phyloP scores from a whole-genome alignment of 2,797 vertebrate genomes.

The Setipinna tenuifilis region DNA sequence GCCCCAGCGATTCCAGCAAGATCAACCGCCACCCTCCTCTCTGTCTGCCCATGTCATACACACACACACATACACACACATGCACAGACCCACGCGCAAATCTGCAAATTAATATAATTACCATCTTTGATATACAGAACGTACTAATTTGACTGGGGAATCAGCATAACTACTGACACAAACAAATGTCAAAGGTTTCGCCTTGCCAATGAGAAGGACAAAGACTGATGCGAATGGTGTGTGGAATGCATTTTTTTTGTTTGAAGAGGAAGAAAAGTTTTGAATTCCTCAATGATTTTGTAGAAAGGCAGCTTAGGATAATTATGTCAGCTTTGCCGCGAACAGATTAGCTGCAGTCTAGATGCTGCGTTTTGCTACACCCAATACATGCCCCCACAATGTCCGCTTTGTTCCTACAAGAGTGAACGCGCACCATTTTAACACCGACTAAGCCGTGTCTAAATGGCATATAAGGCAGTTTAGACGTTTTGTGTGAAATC shows the following conservation, averaged over 20 bases:
- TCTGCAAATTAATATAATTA: slow-evolving; percentile 13
- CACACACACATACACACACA: neutral
- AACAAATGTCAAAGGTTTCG: slow-evolving; percentile 1
- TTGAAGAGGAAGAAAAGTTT: slow-evolving; percentile 79
- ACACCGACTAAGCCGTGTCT: slow-evolving; percentile 90
- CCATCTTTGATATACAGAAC: neutral
- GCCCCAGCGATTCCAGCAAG: slow-evolving; percentile 65
- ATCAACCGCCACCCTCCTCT: slow-evolving; percentile 39
- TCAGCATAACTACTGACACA: slow-evolving; percentile 12
- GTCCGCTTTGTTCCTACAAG: slow-evolving; percentile 89
- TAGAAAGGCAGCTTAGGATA: slow-evolving; percentile 95
- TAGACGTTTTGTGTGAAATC: slow-evolving; percentile 86
- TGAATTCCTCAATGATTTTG: slow-evolving; percentile 96
- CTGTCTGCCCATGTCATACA: slow-evolving; percentile 39
- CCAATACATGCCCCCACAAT: slow-evolving; percentile 90
- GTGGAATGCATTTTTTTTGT: slow-evolving; percentile 61
- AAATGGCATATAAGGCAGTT: slow-evolving; percentile 85
- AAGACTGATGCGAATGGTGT: neutral
- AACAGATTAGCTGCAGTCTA: slow-evolving; percentile 91
- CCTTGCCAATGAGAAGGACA: slow-evolving; percentile 9
- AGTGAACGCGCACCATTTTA: slow-evolving; percentile 92
- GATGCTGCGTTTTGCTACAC: slow-evolving; percentile 83
- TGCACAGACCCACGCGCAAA: neutral
- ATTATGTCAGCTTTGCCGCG: slow-evolving; percentile 97
- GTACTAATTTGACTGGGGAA: neutral